phyloP scores from a whole-genome alignment of 2,797 vertebrate species.

The Diplodus puntazzo region DNA sequence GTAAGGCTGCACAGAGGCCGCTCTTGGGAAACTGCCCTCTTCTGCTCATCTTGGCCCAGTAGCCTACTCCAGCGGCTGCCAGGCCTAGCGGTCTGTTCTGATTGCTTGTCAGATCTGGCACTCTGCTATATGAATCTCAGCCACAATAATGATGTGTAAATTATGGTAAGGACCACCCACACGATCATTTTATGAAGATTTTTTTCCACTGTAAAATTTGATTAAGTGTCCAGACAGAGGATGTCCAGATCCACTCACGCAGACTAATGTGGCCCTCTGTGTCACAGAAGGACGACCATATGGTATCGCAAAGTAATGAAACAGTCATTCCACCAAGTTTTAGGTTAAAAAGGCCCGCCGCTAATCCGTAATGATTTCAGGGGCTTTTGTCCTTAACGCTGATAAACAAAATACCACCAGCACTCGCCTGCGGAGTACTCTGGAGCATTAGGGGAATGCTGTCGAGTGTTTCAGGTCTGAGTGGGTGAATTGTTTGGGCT shows the following conservation, averaged over 20 bases:
- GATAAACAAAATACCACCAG: slow-evolving; percentile 43
- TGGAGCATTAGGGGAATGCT: slow-evolving; percentile 13
- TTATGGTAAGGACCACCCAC: background rate
- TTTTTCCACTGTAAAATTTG: slow-evolving; percentile 9
- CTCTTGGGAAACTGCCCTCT: slow-evolving; percentile 17
- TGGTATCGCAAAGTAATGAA: slow-evolving; percentile 43
- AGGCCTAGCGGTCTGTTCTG: slow-evolving; percentile 12
- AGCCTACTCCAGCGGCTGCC: slow-evolving; percentile 31
- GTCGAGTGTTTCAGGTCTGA: slow-evolving; percentile 16
- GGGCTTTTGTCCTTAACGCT: slow-evolving; percentile 59
- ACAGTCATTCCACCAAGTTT: slow-evolving; percentile 26
- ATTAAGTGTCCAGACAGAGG: background rate
- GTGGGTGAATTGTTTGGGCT: slow-evolving; percentile 24
- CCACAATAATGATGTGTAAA: background rate
- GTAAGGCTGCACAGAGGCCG: slow-evolving; percentile 19
- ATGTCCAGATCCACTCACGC: slow-evolving; percentile 3
- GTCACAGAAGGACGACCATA: slow-evolving; percentile 38
- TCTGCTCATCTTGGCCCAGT: slow-evolving; percentile 28
- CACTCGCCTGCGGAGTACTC: too few relatives aligned
- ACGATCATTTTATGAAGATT: background rate
- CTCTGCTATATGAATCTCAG: background rate
- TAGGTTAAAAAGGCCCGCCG: slow-evolving; percentile 43
- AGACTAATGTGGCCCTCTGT: slow-evolving; percentile 6
- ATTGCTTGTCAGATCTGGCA: background rate
- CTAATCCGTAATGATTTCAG: slow-evolving; percentile 66